A percentile compares a stretch with the other conserved stretches of the same genome.
phyloP scores from a whole-genome alignment of 1,140 invertebrate genomes.

The Zaprionus vittiger region DNA sequence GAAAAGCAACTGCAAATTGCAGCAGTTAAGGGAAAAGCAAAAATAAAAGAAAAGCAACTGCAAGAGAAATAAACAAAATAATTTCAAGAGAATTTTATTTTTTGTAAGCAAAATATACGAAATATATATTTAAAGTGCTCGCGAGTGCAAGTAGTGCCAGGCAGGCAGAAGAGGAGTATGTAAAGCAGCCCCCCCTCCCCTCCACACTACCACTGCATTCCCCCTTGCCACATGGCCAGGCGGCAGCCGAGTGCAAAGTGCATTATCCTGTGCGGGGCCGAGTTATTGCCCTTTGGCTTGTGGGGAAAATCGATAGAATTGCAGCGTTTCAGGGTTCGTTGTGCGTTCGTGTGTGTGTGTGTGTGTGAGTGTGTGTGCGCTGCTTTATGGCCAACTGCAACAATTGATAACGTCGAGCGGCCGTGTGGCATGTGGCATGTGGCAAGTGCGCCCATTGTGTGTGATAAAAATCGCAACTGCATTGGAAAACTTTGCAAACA shows the following conservation, averaged over 20 bases:
- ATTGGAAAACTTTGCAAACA: conserved; percentile 50
- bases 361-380: conserved; percentile 8
- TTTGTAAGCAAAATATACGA: background rate
- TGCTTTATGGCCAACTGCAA: conserved; percentile 67
- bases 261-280: conserved; percentile 76
- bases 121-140: conserved; percentile 7
- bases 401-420: conserved; percentile 62
- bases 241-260: conserved; percentile 69
- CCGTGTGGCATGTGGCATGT: conserved; percentile 18
- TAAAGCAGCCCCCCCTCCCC: background rate
- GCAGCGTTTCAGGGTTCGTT: conserved; percentile 44
- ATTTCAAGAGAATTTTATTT: background rate
- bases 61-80: conserved; percentile 6
- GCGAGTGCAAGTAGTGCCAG: background rate
- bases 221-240: background rate
- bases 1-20: background rate
- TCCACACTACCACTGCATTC: too few relatives aligned
- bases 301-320: conserved; percentile 76
- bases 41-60: background rate
- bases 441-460: conserved; percentile 22
- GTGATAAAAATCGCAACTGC: conserved; percentile 70
- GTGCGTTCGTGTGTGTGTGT: conserved; percentile 4
- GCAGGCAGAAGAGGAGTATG: background rate
- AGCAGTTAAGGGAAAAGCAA: background rate
- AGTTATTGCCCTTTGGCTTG: conserved; percentile 77